Evolutionary conservation across 2,797 vertebrate species (phyloP), one percentile per base, ranked within the genome.

Genomic region (Simalia tracyae): DNA sequence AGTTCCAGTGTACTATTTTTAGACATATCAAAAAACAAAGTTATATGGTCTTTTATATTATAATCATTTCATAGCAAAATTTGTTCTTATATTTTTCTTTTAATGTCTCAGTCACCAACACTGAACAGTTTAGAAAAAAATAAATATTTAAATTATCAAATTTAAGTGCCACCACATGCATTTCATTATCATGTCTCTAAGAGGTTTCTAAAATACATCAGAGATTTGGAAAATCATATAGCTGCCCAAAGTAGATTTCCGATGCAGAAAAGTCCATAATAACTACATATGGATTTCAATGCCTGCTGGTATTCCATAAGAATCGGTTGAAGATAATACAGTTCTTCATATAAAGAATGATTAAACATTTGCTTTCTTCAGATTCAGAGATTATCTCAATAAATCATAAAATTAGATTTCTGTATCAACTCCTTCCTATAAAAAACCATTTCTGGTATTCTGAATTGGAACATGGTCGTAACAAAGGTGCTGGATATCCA

Each of bases 391-490:
- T 89, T 90, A 90, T 92, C 42, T 92, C 61, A 50, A 84, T 88
- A 57, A 54, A 36, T 57, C 36, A 68, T 19, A 46, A 92, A 89
- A 84, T 24, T 15, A 15, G 66, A 81, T 59, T 92, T 87, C 31
- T 93, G 86, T 61, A 93, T 97, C 93, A 98, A 88, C 92, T 96
- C 94, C 96, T 97, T 94, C 99, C 98, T 97, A 98, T 97, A 96
- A 99, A 99, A 97, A 98, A 98, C 99, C 99, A 99, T 95, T 98
- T 98, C 95, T 99, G 99, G 90, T 95, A 93, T 61, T 96, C 96
- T 0, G 96, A 98, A 96, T 96, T 66, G 0, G 97, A 96, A 95
- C 99, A 99, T 0, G 98, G 97, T 50, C 97, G 97, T 60, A 99
- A 96, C 9, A 98, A 95, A 0, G 99, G 99, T 4, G 98, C 98